A percentile compares a stretch with the other conserved stretches of the same genome.
Conservation (phyloP, 2,113 vertebrate species). For the Ondatra zibethicus region DNA sequence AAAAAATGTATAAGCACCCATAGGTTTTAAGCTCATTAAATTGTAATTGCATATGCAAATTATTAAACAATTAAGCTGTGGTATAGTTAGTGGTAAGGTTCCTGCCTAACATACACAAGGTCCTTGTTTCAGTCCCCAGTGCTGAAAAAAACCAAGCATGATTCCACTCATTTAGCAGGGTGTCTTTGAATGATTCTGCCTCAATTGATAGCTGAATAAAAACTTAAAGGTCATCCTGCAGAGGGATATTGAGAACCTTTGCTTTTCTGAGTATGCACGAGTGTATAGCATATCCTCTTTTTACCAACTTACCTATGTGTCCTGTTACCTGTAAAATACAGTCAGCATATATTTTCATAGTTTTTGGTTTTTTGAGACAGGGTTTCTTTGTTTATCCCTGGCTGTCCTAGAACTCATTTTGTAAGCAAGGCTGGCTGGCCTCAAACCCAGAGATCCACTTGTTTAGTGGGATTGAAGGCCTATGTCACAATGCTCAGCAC, state of each 20-base stretch:
- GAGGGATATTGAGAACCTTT: neutral
- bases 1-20: neutral
- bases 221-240: neutral
- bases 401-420: neutral
- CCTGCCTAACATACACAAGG: neutral
- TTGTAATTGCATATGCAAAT: neutral
- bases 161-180: neutral
- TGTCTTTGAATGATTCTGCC: neutral
- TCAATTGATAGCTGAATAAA: neutral
- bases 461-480: neutral
- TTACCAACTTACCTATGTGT: neutral
- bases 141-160: neutral
- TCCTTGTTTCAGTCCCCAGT: neutral
- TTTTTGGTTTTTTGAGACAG: neutral
- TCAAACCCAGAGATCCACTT: neutral
- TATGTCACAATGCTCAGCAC: neutral
- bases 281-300: neutral
- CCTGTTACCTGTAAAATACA: neutral
- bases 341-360: slow-evolving; percentile 16
- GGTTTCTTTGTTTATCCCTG: neutral
- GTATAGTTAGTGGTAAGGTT: neutral
- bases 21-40: slow-evolving; percentile 39
- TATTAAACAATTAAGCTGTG: neutral
- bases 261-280: neutral
- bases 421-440: neutral